Conservation (phyloP, 2,797 vertebrate species). For the Microctenopoma steveboyesi region DNA sequence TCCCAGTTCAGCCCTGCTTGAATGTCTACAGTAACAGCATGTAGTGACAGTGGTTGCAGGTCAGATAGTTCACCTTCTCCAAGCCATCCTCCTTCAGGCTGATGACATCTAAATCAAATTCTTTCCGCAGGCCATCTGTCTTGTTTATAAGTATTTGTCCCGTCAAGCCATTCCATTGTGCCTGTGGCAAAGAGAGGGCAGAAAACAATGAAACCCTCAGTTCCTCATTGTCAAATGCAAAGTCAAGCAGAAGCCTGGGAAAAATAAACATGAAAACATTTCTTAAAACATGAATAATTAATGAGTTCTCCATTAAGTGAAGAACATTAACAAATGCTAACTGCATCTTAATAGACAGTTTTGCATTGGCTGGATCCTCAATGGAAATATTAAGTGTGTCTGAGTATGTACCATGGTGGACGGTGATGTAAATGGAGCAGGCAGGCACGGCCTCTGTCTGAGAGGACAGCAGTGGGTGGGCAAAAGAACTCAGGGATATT, state of each 20-base stretch:
- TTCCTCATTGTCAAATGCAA: constrained; percentile 35
- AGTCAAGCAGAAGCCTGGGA: constrained; percentile 29
- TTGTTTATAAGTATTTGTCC: constrained; percentile 95
- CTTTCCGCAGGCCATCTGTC: constrained; percentile 93
- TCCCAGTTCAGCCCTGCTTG: constrained; percentile 1
- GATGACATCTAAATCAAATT: constrained; percentile 98
- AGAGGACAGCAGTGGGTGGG: constrained; percentile 45
- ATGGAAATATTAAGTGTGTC: constrained; percentile 24
- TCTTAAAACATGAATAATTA: constrained; percentile 49
- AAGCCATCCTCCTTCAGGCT: constrained; percentile 97
- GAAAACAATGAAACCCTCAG: constrained; percentile 27
- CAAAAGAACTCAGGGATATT: constrained; percentile 44
- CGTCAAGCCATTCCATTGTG: constrained; percentile 94
- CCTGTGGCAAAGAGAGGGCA: constrained; percentile 76
- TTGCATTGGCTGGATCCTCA: constrained; percentile 39
- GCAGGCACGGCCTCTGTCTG: constrained; percentile 41
- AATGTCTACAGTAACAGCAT: constrained; percentile 1
- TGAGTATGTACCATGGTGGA: constrained; percentile 19
- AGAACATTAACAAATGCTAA: constrained; percentile 33
- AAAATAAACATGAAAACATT: constrained; percentile 10
- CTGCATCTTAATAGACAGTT: constrained; percentile 45
- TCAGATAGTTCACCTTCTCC: constrained; percentile 89
- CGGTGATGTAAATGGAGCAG: constrained; percentile 53
- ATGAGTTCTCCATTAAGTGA: constrained; percentile 36
- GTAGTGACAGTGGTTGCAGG: not conserved